Evolutionary conservation across 1,140 invertebrate genomes (phyloP).

Genomic region (Trialeurodes vaporariorum): DNA sequence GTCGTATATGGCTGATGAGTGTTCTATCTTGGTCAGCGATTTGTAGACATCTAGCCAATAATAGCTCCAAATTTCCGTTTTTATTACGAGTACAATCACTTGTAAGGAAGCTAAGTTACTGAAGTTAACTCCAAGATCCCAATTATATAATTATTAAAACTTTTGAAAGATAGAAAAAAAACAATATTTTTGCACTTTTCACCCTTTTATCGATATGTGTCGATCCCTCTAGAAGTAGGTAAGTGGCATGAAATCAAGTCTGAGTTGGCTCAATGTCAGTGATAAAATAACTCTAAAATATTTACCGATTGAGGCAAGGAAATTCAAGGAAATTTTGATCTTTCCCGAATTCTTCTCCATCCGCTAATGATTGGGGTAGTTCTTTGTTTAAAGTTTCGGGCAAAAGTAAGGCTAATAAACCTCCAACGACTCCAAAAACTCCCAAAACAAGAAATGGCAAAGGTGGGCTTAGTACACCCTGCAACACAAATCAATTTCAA

Average conservation of each 20-base stretch:
- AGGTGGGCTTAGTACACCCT: conserved; percentile 50
- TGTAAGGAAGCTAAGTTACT: background rate
- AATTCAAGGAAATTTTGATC: conserved; percentile 66
- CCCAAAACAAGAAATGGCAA: conserved; percentile 65
- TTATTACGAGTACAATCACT: background rate
- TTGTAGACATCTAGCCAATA: background rate
- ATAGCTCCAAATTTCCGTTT: background rate
- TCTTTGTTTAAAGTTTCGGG: conserved; percentile 67
- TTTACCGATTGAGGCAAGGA: conserved; percentile 41
- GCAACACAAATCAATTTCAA: too few species aligned
- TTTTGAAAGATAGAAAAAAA: too few species aligned
- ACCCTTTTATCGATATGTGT: too few species aligned
- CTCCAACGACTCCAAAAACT: conserved; percentile 55
- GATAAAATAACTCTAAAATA: background rate
- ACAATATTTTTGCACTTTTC: too few species aligned
- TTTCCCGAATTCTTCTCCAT: conserved; percentile 65
- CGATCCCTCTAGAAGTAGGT: too few species aligned
- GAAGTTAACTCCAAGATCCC: background rate
- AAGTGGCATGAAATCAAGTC: background rate
- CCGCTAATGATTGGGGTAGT: conserved; percentile 65
- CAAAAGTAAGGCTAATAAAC: conserved; percentile 55
- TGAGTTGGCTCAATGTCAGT: background rate
- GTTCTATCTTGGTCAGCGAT: background rate
- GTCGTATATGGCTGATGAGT: background rate
- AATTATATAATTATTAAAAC: background rate